Evolutionary conservation across 2,797 vertebrate genomes (phyloP).

Genomic region (Alfaro cultratus): DNA sequence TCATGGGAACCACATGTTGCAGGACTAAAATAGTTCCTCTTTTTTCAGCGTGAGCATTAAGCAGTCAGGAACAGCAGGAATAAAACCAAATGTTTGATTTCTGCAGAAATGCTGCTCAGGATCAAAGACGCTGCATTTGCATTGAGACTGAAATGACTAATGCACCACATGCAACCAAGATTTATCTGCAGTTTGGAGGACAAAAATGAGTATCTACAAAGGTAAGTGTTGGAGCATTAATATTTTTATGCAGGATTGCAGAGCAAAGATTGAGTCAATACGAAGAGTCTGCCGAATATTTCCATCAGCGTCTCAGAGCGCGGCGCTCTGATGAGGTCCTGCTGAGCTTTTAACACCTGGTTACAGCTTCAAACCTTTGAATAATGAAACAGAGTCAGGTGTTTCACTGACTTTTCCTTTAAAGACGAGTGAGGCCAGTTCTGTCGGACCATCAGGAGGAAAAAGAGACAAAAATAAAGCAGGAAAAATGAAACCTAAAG

Average conservation of each 20-base stretch:
- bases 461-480: not conserved
- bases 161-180: not conserved
- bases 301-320: not conserved
- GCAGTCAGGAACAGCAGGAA: not conserved
- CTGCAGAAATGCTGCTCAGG: not conserved
- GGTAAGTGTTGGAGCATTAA: not conserved
- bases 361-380: slow-evolving; percentile 4
- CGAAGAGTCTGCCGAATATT: not conserved
- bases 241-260: not conserved
- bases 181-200: not conserved
- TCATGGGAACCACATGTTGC: not conserved
- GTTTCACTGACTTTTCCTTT: slow-evolving; percentile 1
- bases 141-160: not conserved
- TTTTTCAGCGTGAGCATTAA: not conserved
- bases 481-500: not conserved
- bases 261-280: not conserved
- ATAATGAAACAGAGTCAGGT: slow-evolving; percentile 1
- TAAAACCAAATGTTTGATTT: not conserved
- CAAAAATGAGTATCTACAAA: not conserved
- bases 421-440: not conserved
- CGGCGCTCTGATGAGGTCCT: not conserved
- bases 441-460: not conserved
- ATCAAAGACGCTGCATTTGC: not conserved
- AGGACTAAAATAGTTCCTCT: not conserved
- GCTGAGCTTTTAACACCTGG: not conserved